Evolutionary conservation across 2,113 vertebrate species (phyloP).

Genomic region (Lophius piscatorius): DNA sequence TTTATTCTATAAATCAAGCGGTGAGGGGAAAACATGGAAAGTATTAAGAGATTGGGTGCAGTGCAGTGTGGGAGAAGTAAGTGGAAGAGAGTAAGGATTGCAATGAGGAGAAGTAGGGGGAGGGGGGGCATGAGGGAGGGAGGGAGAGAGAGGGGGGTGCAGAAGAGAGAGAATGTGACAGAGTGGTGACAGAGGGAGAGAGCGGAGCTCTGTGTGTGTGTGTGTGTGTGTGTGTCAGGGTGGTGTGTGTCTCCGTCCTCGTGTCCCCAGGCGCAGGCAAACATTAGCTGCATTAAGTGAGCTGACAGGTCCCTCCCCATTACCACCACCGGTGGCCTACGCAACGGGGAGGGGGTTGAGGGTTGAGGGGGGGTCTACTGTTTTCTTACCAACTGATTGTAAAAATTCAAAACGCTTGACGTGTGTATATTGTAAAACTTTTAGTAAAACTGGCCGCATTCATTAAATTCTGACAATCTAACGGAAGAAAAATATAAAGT

Average conservation of each 20-base stretch:
- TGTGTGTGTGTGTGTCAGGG: slow-evolving; percentile 69
- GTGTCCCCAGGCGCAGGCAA: slow-evolving; percentile 82
- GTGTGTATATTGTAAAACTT: slow-evolving; percentile 2
- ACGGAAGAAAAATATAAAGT: no score
- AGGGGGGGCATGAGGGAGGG: slow-evolving; percentile 22
- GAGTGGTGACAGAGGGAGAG: slow-evolving; percentile 74
- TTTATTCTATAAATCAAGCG: slow-evolving; percentile 20
- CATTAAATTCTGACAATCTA: neutral
- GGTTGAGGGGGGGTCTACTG: slow-evolving; percentile 3
- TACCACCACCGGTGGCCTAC: slow-evolving; percentile 81
- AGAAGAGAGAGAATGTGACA: slow-evolving; percentile 73
- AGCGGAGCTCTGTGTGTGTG: slow-evolving; percentile 67
- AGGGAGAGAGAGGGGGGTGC: slow-evolving; percentile 46
- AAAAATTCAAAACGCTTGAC: slow-evolving; percentile 45
- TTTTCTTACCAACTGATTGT: slow-evolving; percentile 58
- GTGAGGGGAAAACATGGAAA: slow-evolving; percentile 39
- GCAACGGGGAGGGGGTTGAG: slow-evolving; percentile 23
- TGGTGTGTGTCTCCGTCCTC: slow-evolving; percentile 74
- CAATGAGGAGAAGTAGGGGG: slow-evolving; percentile 33
- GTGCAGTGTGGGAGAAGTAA: slow-evolving; percentile 46
- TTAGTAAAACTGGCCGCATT: slow-evolving; percentile 5
- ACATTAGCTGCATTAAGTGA: slow-evolving; percentile 87
- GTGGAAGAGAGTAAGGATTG: slow-evolving; percentile 51
- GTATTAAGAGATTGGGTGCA: slow-evolving; percentile 40
- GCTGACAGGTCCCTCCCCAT: slow-evolving; percentile 84